These are phyloP conservation scores for Spodoptera exigua DNA, from an alignment of 2,888 invertebrate species.

Conservation along the genomic window DNA sequence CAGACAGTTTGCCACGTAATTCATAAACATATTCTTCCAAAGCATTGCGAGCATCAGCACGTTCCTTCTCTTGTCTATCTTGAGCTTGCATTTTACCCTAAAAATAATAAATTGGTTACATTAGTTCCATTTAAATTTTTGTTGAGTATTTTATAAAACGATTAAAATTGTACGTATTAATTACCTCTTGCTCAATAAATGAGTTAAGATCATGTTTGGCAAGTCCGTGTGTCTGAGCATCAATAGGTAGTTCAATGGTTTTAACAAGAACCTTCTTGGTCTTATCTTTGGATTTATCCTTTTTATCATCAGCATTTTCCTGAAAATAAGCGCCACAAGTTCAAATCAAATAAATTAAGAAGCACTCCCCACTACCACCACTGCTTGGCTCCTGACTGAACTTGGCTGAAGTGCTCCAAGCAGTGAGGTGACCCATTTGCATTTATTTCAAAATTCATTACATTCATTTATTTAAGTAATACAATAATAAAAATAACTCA, in stretches of 20 bases:
- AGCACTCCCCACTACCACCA: constrained; percentile 79
- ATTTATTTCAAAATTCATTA: constrained; percentile 68
- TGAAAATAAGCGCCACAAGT: constrained; percentile 80
- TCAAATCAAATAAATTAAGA: constrained; percentile 69
- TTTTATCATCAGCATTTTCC: constrained; percentile 89
- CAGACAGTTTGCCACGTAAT: constrained; percentile 95
- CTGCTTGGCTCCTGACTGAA: constrained; percentile 64
- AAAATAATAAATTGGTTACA: constrained; percentile 9
- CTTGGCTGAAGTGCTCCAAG: constrained; percentile 65
- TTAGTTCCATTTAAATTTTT: too few species aligned
- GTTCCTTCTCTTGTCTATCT: constrained; percentile 97
- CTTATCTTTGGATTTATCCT: constrained; percentile 91
- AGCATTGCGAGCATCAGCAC: constrained; percentile 98
- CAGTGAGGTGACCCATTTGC: constrained; percentile 86
- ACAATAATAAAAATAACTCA: constrained; percentile 56
- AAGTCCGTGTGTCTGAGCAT: constrained; percentile 92
- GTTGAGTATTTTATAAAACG: background rate
- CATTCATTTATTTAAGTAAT: constrained; percentile 41
- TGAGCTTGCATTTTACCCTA: constrained; percentile 94
- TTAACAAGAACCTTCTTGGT: constrained; percentile 94
- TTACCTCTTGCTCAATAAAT: constrained; percentile 94
- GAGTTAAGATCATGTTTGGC: constrained; percentile 92
- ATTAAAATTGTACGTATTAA: background rate
- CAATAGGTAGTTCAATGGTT: constrained; percentile 95
- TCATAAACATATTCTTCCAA: constrained; percentile 99